Conservation (phyloP, 2,888 invertebrate genomes). For the Phymatocera aterrima region DNA sequence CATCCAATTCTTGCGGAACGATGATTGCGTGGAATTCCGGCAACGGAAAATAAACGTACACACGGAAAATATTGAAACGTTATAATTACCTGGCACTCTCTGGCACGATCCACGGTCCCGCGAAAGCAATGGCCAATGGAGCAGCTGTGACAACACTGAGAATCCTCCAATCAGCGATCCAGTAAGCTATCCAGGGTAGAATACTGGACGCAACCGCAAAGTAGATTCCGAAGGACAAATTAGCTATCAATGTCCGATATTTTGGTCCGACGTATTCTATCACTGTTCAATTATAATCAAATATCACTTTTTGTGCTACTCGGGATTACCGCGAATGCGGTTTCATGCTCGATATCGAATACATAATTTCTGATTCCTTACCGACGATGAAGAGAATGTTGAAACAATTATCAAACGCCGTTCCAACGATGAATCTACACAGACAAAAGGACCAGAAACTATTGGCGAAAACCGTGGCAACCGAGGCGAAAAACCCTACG, state of each 20-base stretch:
- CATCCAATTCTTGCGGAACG: too few species aligned
- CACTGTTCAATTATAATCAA: slow-evolving; percentile 77
- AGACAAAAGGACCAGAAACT: slow-evolving; percentile 87
- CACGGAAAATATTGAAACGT: neutral
- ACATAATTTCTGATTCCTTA: slow-evolving; percentile 73
- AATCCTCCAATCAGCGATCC: slow-evolving; percentile 87
- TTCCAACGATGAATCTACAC: slow-evolving; percentile 88
- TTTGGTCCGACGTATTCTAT: slow-evolving; percentile 92
- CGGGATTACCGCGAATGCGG: neutral
- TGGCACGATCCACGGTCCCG: slow-evolving; percentile 87
- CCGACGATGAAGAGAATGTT: slow-evolving; percentile 95
- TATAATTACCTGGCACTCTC: slow-evolving; percentile 82
- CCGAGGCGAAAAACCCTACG: slow-evolving; percentile 83
- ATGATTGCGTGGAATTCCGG: neutral
- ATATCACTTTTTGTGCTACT: neutral
- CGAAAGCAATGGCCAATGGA: slow-evolving; percentile 83
- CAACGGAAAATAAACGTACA: neutral
- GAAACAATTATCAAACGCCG: slow-evolving; percentile 93
- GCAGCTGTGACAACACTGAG: slow-evolving; percentile 86
- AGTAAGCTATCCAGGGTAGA: slow-evolving; percentile 90
- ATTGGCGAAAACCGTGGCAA: slow-evolving; percentile 85
- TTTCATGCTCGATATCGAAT: neutral
- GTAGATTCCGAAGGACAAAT: slow-evolving; percentile 93
- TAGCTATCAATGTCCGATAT: slow-evolving; percentile 92
- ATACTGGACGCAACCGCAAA: slow-evolving; percentile 88